Conservation (phyloP, 2,113 vertebrate species). For the Poeciliopsis turrubarensis region DNA sequence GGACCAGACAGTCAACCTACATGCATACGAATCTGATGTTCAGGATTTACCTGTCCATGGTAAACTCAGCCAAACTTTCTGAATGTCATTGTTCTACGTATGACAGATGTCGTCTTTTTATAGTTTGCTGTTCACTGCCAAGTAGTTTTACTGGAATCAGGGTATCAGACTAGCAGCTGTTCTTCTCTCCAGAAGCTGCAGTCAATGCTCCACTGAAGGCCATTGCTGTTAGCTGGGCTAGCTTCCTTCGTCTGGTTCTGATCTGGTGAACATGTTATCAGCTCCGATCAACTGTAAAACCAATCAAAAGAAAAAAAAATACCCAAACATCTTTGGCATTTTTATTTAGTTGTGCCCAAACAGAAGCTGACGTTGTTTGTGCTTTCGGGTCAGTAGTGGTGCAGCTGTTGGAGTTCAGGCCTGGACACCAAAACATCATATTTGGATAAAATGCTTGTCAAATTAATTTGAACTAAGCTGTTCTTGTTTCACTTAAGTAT, state of each 20-base stretch:
- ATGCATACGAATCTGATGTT: background rate
- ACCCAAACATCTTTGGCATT: background rate
- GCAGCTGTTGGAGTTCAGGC: background rate
- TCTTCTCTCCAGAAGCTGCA: no score
- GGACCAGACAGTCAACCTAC: rapidly evolving
- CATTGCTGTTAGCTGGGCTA: no score
- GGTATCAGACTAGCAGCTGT: no score
- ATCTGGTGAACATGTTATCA: no score
- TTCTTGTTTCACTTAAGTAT: background rate
- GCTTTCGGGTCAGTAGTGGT: background rate
- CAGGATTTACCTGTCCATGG: slow-evolving; percentile 47
- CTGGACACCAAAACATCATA: background rate
- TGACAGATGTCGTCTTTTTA: no score
- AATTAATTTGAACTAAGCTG: background rate
- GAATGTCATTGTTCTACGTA: background rate
- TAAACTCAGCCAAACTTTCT: background rate
- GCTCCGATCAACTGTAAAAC: no score
- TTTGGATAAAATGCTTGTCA: background rate
- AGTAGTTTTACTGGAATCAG: no score
- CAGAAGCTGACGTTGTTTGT: background rate
- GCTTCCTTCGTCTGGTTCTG: no score
- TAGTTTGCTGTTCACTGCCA: no score
- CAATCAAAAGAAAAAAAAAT: background rate
- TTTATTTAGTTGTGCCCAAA: background rate
- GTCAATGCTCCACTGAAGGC: no score